phyloP scores from a whole-genome alignment of 35 echinoderm and acorn worm genomes.

The Holothuria glaberrima region DNA sequence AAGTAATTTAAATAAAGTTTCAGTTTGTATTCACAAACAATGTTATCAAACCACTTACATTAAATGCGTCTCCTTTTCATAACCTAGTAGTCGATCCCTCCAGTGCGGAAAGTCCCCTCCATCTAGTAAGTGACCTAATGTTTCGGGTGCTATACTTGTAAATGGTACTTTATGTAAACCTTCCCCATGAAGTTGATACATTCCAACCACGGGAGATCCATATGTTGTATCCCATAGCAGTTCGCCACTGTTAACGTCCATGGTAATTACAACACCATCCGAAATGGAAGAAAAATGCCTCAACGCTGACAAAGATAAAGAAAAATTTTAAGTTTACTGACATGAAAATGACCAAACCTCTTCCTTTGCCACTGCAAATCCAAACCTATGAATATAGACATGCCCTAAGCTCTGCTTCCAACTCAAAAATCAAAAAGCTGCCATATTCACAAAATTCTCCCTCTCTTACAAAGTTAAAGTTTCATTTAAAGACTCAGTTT shows the following conservation, averaged over 20 bases:
- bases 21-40: no score
- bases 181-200: slow-evolving; percentile 76
- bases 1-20: no score
- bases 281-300: slow-evolving; percentile 89
- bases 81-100: slow-evolving; percentile 85
- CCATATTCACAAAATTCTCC: not conserved
- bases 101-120: slow-evolving; percentile 81
- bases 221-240: slow-evolving; percentile 88
- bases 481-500: no score
- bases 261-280: slow-evolving; percentile 82
- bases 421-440: not conserved
- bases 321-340: not conserved
- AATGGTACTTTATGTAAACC: slow-evolving; percentile 80
- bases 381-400: no score
- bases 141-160: slow-evolving; percentile 74
- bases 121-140: slow-evolving; percentile 79
- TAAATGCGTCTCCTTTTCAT: slow-evolving; percentile 61
- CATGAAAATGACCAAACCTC: not conserved
- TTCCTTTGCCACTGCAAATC: no score
- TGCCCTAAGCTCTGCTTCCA: not conserved
- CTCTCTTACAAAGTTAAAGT: not conserved
- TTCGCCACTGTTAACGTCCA: slow-evolving; percentile 79
- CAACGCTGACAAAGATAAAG: slow-evolving; percentile 57
- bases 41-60: slow-evolving; percentile 66
- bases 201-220: slow-evolving; percentile 89